Evolutionary conservation across 2,797 vertebrate species (phyloP).

Genomic region (Galaxias olidus): DNA sequence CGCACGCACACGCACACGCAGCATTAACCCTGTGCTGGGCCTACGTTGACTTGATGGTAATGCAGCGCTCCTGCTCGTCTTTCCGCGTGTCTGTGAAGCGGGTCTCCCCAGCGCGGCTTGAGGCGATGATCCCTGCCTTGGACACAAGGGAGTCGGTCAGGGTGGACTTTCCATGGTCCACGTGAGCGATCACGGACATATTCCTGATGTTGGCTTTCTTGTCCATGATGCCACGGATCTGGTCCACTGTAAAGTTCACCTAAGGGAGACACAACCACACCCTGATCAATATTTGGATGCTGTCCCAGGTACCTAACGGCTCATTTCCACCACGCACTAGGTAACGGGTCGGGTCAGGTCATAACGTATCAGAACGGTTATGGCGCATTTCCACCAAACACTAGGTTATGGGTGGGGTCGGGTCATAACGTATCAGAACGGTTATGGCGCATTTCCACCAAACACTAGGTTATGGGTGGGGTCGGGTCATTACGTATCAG

Average conservation of each 20-base stretch:
- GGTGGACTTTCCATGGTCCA: constrained; percentile 87
- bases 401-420: no score
- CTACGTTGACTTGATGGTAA: constrained; percentile 90
- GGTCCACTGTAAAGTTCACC: constrained; percentile 92
- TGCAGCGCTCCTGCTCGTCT: constrained; percentile 87
- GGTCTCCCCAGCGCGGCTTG: constrained; percentile 82
- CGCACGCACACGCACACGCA: background rate
- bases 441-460: no score
- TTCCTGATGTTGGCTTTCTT: constrained; percentile 90
- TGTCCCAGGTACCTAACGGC: no score
- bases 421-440: no score
- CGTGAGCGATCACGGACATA: constrained; percentile 88
- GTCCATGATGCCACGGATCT: constrained; percentile 90
- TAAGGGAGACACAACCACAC: constrained; percentile 28
- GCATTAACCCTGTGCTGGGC: constrained; percentile 25
- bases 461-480: no score
- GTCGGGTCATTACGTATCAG: no score
- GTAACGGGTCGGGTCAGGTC: no score
- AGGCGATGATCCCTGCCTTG: constrained; percentile 87
- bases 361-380: no score
- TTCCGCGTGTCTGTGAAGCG: constrained; percentile 87
- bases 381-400: no score
- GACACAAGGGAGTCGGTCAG: constrained; percentile 85
- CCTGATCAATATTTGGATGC: background rate
- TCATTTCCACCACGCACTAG: no score